Evolutionary conservation across 2,113 vertebrate genomes (phyloP).

Genomic region (Laticauda laticaudata): DNA sequence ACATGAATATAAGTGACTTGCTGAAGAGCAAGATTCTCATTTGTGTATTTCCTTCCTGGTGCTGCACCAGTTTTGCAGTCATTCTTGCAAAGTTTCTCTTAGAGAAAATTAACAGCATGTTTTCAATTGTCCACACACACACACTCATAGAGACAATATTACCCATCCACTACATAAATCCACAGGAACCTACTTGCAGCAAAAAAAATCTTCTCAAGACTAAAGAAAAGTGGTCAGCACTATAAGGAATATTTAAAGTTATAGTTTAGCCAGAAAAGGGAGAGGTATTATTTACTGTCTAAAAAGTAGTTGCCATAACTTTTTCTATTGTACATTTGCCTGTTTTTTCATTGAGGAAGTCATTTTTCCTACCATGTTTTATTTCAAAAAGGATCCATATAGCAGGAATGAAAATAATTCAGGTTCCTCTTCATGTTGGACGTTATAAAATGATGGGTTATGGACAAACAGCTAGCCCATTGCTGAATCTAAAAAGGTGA

Average conservation of each 20-base stretch:
- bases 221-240: not conserved
- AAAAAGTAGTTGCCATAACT: not conserved
- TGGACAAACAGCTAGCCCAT: slow-evolving; percentile 2
- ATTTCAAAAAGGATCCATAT: slow-evolving; percentile 61
- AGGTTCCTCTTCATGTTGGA: slow-evolving; percentile 55
- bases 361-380: not conserved
- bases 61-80: not conserved
- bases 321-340: slow-evolving; percentile 2
- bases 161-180: not conserved
- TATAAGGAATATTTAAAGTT: not conserved
- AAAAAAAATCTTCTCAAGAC: not conserved
- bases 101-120: not conserved
- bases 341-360: slow-evolving; percentile 11
- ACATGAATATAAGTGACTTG: not conserved
- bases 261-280: not conserved
- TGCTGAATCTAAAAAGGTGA: slow-evolving; percentile 56
- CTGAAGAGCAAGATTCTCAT: not conserved
- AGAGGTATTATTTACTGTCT: not conserved
- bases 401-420: slow-evolving; percentile 66
- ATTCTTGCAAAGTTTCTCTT: not conserved
- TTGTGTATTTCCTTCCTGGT: not conserved
- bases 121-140: not conserved
- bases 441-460: slow-evolving; percentile 67
- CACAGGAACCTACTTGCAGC: not conserved
- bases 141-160: not conserved